phyloP scores from a whole-genome alignment of 2,888 invertebrate genomes.

The Teinopalpus imperialis region DNA sequence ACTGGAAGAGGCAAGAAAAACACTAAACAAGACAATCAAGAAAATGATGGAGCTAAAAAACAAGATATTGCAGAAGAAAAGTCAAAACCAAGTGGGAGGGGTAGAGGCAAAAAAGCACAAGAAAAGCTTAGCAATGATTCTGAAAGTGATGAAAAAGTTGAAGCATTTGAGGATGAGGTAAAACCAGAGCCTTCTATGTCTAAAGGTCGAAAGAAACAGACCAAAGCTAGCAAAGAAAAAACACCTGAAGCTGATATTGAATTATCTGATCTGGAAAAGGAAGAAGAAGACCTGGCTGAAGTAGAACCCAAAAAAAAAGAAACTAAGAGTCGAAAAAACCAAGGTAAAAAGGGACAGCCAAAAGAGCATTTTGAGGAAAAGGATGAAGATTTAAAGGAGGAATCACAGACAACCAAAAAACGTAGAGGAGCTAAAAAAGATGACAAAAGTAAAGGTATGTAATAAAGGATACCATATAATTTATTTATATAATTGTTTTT shows the following conservation, averaged over 20 bases:
- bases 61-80: conserved; percentile 48
- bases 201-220: conserved; percentile 42
- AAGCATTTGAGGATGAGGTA: conserved; percentile 44
- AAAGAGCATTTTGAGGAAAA: conserved; percentile 54
- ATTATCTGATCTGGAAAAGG: conserved; percentile 44
- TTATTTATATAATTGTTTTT: conserved; percentile 3
- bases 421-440: conserved; percentile 56
- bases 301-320: conserved; percentile 62
- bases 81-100: conserved; percentile 56
- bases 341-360: conserved; percentile 52
- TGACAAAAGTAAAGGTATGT: conserved; percentile 54
- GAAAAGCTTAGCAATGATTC: conserved; percentile 43
- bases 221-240: conserved; percentile 46
- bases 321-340: conserved; percentile 53
- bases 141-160: conserved; percentile 45
- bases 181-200: conserved; percentile 43
- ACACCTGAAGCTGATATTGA: conserved; percentile 44
- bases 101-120: conserved; percentile 35
- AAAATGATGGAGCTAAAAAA: conserved; percentile 38
- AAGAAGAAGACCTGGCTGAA: conserved; percentile 44
- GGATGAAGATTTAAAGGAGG: conserved; percentile 44
- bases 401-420: conserved; percentile 47
- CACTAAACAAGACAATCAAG: conserved; percentile 45
- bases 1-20: conserved; percentile 51
- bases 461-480: too few relatives aligned